Conservation (phyloP, 2,113 vertebrate species). For the Oreotragus oreotragus region DNA sequence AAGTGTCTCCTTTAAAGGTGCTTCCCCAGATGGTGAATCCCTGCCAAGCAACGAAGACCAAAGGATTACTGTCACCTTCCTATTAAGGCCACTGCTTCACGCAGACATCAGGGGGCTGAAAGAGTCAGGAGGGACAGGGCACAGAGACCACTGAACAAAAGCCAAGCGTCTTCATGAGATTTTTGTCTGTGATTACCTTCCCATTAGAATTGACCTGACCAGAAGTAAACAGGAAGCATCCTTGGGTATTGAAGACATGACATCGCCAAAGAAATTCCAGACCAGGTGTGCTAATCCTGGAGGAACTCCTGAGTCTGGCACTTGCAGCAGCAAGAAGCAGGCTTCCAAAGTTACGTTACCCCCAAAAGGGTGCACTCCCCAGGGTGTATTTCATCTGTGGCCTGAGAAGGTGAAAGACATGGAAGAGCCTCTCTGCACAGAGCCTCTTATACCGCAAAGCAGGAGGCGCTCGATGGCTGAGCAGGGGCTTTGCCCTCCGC, state of each 20-base stretch:
- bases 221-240: not conserved
- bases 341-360: not conserved
- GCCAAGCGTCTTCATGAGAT: not conserved
- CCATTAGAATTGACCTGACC: not conserved
- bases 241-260: not conserved
- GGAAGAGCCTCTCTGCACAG: not conserved
- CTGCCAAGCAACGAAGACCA: not conserved
- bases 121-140: not conserved
- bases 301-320: not conserved
- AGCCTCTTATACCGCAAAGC: not conserved
- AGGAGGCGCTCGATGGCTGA: not conserved
- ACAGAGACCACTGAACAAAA: not conserved
- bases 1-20: not conserved
- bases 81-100: not conserved
- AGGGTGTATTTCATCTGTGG: too few species aligned
- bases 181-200: not conserved
- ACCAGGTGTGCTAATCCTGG: not conserved
- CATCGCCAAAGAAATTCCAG: not conserved
- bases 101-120: not conserved
- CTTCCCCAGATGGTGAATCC: not conserved
- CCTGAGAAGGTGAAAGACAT: not conserved
- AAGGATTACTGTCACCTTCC: not conserved
- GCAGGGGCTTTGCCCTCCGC: rapidly evolving
- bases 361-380: too few species aligned
- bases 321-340: not conserved